Evolutionary conservation across 2,113 vertebrate genomes (phyloP).

Genomic region (Emydocephalus ijimae): DNA sequence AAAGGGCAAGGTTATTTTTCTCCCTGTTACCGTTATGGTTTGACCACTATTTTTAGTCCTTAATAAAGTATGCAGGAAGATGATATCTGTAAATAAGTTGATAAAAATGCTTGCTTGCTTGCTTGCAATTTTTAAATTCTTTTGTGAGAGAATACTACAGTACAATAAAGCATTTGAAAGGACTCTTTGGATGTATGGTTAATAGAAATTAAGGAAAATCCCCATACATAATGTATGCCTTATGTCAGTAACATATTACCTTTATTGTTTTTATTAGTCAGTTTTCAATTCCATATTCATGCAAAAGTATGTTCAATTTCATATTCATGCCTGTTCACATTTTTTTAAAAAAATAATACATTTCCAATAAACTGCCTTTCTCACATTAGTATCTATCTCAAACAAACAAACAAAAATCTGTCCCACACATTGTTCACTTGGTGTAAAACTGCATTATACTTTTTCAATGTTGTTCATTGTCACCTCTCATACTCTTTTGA

Average conservation of each 20-base stretch:
- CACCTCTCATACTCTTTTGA: background rate
- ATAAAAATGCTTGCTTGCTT: background rate
- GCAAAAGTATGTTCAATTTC: background rate
- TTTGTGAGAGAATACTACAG: background rate
- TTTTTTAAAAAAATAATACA: background rate
- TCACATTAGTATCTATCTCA: background rate
- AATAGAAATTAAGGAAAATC: background rate
- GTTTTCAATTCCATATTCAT: background rate
- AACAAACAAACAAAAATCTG: background rate
- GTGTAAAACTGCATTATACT: background rate
- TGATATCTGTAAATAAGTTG: background rate
- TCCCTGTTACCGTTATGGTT: background rate
- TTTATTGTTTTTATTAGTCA: background rate
- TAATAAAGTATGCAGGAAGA: background rate
- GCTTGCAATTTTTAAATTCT: background rate
- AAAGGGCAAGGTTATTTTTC: background rate
- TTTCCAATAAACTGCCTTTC: background rate
- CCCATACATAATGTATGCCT: background rate
- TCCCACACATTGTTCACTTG: background rate
- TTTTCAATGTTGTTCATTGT: background rate
- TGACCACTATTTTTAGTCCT: background rate
- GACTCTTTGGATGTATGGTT: background rate
- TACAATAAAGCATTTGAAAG: background rate
- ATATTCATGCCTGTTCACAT: background rate
- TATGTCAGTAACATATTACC: background rate